Percentiles rank a stretch among this genome's conserved stretches.
Conservation (phyloP, 2,797 vertebrate species). For the Cossypha heuglini region DNA sequence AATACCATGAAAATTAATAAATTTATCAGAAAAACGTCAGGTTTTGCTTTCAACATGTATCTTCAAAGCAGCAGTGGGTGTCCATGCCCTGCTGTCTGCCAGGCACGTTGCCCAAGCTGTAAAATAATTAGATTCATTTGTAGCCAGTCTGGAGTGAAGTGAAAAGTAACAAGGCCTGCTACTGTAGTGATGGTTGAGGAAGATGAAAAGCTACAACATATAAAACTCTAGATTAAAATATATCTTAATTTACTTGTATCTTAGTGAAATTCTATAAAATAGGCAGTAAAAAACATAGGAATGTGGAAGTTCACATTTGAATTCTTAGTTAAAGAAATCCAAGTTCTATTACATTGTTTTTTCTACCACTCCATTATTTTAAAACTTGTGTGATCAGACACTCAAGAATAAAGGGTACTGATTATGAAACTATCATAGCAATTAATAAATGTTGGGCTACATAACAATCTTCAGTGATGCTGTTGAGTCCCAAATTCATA, state of each 20-base stretch:
- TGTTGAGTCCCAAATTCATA: not conserved
- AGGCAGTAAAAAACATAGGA: not conserved
- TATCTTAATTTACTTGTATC: not conserved
- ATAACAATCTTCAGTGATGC: not conserved
- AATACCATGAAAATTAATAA: constrained; percentile 30
- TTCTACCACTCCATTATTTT: not conserved
- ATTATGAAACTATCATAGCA: not conserved
- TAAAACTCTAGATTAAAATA: not conserved
- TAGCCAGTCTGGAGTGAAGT: constrained; percentile 28
- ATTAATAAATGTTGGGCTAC: not conserved
- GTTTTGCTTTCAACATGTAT: constrained; percentile 19
- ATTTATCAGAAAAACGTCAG: constrained; percentile 10
- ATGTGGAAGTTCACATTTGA: not conserved
- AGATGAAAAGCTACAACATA: constrained; percentile 13
- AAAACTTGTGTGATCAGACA: not conserved
- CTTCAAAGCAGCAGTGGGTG: constrained; percentile 36
- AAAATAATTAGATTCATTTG: constrained; percentile 70
- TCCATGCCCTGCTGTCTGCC: constrained; percentile 47
- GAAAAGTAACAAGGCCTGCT: constrained; percentile 34
- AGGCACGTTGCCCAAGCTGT: constrained; percentile 52
- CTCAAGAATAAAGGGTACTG: not conserved
- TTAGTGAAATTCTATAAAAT: not conserved
- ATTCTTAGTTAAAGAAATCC: not conserved
- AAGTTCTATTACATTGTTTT: not conserved
- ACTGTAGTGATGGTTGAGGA: not conserved